phyloP scores from a whole-genome alignment of 1,140 invertebrate species.

The Sminthurinus signatus region DNA sequence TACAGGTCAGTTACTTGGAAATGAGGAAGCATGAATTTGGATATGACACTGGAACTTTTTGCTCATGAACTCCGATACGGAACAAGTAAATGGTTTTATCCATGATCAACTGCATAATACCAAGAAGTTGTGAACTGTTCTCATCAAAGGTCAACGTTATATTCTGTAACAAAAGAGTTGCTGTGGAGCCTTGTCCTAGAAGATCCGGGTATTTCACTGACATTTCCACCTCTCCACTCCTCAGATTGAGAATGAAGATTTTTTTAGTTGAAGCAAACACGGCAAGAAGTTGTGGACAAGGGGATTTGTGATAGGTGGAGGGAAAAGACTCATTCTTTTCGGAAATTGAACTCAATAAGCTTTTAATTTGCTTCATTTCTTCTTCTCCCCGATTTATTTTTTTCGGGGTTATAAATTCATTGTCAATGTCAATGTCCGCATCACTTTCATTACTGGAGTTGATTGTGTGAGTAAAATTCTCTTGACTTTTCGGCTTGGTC shows the following conservation, averaged over 20 bases:
- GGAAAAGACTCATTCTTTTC: not conserved
- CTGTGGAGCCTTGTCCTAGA: not conserved
- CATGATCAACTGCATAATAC: conserved; percentile 13
- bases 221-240: conserved; percentile 23
- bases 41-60: not conserved
- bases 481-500: not conserved
- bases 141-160: conserved; percentile 1
- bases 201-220: conserved; percentile 15
- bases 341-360: not conserved
- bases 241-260: conserved; percentile 19
- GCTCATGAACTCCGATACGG: not conserved
- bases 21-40: not conserved
- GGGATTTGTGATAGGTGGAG: no score
- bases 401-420: not conserved
- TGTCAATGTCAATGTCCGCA: not conserved
- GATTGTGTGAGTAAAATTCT: no score
- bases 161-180: no score
- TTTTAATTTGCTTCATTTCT: not conserved
- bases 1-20: no score
- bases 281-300: conserved; percentile 22
- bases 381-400: not conserved
- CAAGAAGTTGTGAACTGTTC: not conserved
- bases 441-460: not conserved
- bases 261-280: conserved; percentile 20
- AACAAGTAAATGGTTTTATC: conserved; percentile 20